phyloP scores from a whole-genome alignment of 2,113 vertebrate genomes.

The Ceyx melanurus region DNA sequence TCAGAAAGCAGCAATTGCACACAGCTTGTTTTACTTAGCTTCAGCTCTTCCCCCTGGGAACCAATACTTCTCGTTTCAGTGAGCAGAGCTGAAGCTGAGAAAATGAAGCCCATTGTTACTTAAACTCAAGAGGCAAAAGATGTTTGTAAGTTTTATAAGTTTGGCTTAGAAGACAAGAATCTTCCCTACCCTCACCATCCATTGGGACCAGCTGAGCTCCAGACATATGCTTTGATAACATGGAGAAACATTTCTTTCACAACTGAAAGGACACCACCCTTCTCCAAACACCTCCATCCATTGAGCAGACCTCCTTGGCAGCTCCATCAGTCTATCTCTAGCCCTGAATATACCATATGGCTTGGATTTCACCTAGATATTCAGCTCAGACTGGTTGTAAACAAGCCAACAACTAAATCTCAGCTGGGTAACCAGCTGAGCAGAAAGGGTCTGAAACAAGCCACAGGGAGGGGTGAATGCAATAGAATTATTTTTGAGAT shows the following conservation, averaged over 20 bases:
- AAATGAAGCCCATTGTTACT: constrained; percentile 35
- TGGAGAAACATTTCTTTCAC: neutral
- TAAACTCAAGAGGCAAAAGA: constrained; percentile 5
- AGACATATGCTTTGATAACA: neutral
- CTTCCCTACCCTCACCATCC: neutral
- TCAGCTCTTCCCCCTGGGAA: neutral
- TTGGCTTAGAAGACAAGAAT: neutral
- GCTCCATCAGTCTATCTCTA: neutral
- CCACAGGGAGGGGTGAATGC: neutral
- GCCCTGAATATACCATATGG: neutral
- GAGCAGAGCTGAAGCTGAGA: constrained; percentile 5
- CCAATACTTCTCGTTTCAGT: neutral
- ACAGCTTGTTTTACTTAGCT: constrained; percentile 31
- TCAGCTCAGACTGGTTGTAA: neutral
- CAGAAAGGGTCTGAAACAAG: neutral
- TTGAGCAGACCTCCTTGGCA: neutral
- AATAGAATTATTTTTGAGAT: neutral
- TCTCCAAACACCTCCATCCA: neutral
- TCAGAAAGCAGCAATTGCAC: constrained; percentile 15
- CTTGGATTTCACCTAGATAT: neutral
- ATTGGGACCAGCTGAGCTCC: neutral
- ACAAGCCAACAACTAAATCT: neutral
- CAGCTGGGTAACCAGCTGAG: neutral
- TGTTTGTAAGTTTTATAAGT: neutral
- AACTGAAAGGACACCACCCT: neutral